Conservation (phyloP, 2,113 vertebrate genomes). For the Hemicordylus capensis region DNA sequence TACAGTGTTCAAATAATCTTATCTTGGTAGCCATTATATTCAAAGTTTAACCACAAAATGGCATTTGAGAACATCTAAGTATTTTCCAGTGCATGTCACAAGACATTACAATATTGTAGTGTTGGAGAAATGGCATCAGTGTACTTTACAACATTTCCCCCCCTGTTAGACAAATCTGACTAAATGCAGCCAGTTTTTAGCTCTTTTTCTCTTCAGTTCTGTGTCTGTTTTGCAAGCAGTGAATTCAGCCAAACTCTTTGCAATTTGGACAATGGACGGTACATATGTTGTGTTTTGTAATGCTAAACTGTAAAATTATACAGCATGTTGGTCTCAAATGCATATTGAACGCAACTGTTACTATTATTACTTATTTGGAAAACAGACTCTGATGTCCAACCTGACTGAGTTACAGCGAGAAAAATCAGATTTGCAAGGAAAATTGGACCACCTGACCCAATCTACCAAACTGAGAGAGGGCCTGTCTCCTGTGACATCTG, state of each 20-base stretch:
- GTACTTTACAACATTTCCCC: slow-evolving; percentile 24
- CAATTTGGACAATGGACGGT: background rate
- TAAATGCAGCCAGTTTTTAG: background rate
- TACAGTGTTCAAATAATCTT: slow-evolving; percentile 31
- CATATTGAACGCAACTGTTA: slow-evolving; percentile 13
- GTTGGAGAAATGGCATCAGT: slow-evolving; percentile 21
- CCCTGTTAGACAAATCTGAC: background rate
- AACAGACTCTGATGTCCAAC: slow-evolving; percentile 86
- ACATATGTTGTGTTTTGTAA: slow-evolving; percentile 20
- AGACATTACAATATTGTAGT: slow-evolving; percentile 18
- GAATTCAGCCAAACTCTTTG: background rate
- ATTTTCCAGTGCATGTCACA: slow-evolving; percentile 28
- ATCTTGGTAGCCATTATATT: slow-evolving; percentile 35
- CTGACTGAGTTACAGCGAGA: slow-evolving; percentile 84
- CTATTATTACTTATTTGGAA: slow-evolving; percentile 53
- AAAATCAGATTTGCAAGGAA: slow-evolving; percentile 87
- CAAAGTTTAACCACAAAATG: slow-evolving; percentile 39
- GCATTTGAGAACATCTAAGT: slow-evolving; percentile 14
- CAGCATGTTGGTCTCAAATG: background rate
- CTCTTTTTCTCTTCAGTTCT: slow-evolving; percentile 8
- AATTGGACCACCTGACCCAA: slow-evolving; percentile 78
- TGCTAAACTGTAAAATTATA: slow-evolving; percentile 16
- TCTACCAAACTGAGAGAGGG: slow-evolving; percentile 61
- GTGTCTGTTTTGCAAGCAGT: background rate
- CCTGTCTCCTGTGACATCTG: slow-evolving; percentile 54